Evolutionary conservation across 30 jellyfish, hydroid and myxozoan genomes (phyloP).

Genomic region (Haliclystus octoradiatus): DNA sequence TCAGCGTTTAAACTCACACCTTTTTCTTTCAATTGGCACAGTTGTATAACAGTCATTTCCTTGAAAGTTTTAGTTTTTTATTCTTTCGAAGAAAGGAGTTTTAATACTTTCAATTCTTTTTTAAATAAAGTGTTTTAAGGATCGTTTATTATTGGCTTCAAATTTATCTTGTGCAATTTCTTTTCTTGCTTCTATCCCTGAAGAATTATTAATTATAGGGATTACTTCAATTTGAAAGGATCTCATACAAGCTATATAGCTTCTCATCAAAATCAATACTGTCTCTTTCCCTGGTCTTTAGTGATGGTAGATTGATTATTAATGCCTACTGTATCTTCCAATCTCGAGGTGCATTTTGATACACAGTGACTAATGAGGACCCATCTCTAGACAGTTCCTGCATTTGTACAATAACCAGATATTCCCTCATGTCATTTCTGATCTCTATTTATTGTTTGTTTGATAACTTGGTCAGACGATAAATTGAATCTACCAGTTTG

Average conservation of each 20-base stretch:
- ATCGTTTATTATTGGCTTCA: conserved; percentile 7
- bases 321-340: conserved; percentile 12
- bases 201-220: conserved; percentile 28
- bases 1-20: conserved; percentile 22
- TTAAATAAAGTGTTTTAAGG: conserved; percentile 3
- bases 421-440: conserved; percentile 44
- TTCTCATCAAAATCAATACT: conserved; percentile 19
- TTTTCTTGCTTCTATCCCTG: conserved; percentile 39
- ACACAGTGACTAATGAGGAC: conserved; percentile 41
- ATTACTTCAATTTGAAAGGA: conserved; percentile 14
- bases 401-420: conserved; percentile 20
- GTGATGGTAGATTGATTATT: not conserved
- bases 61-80: conserved; percentile 15
- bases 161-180: conserved; percentile 17
- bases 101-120: conserved; percentile 16
- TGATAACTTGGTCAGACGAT: conserved; percentile 34
- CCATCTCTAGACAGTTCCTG: conserved; percentile 57
- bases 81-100: conserved; percentile 20
- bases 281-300: conserved; percentile 11
- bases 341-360: conserved; percentile 8
- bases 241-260: conserved; percentile 5
- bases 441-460: conserved; percentile 34
- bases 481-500: conserved; percentile 4
- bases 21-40: conserved; percentile 29
- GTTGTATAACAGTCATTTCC: conserved; percentile 11